Conservation (phyloP, 1,140 invertebrate genomes). For the Epicauta chinensis region DNA sequence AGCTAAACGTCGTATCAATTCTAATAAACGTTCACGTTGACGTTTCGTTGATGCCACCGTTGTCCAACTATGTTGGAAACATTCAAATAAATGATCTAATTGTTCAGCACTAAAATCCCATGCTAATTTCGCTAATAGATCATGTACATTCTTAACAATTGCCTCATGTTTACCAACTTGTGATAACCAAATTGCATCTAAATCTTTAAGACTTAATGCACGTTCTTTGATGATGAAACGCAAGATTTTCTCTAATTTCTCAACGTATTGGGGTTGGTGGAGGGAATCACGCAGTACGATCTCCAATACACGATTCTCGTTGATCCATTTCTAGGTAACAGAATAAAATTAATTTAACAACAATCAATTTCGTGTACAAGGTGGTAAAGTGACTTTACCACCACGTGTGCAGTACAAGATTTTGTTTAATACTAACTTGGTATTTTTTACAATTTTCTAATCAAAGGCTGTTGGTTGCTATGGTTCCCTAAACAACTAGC, state of each 20-base stretch:
- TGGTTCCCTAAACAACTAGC: no score
- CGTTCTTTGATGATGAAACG: slow-evolving; percentile 95
- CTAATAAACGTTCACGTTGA: slow-evolving; percentile 90
- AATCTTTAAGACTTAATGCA: slow-evolving; percentile 80
- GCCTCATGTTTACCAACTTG: slow-evolving; percentile 94
- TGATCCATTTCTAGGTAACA: slow-evolving; percentile 84
- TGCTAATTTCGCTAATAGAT: slow-evolving; percentile 90
- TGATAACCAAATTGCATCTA: slow-evolving; percentile 94
- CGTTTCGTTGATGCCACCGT: slow-evolving; percentile 90
- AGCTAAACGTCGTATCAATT: slow-evolving; percentile 88
- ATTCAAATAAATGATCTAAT: slow-evolving; percentile 94
- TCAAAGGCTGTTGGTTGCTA: no score
- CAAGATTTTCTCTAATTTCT: slow-evolving; percentile 95
- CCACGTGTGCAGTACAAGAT: no score
- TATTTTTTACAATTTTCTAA: no score
- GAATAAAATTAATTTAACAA: slow-evolving; percentile 11
- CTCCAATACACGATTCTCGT: slow-evolving; percentile 91
- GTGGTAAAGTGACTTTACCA: no score
- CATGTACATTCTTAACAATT: slow-evolving; percentile 96
- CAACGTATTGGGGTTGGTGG: slow-evolving; percentile 97
- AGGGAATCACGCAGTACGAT: slow-evolving; percentile 93
- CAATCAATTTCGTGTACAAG: no score
- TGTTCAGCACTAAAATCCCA: slow-evolving; percentile 98
- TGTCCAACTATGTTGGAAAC: slow-evolving; percentile 92
- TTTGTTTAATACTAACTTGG: no score